Evolutionary conservation across 2,113 vertebrate species (phyloP), one percentile per base, ranked within the genome.

Genomic region (Psittacula cyanocephala): DNA sequence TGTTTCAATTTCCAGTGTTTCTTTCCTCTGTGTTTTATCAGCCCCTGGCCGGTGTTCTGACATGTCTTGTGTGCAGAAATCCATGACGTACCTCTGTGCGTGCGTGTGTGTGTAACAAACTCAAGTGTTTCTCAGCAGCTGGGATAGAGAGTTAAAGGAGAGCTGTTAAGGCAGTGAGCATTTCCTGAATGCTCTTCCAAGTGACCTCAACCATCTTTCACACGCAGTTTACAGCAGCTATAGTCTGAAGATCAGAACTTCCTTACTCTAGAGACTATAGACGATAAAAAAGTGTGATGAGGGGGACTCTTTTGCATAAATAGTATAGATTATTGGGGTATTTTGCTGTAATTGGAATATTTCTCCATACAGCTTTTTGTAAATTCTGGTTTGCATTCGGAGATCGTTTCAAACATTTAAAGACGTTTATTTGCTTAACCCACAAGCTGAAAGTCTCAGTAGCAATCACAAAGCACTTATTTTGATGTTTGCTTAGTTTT

Each of bases 1-100:
- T 99, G 98, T 81, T 98, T 99, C 31, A 96, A 98, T 97, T 99
- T 98, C 98, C 98, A 98, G 63, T 98, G 98, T 96, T 99, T 99
- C 95, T 96, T 99, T 99, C 95, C 98, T 98, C 94, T 98, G 98
- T 98, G 98, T 98, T 97, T 98, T 98, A 33, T 98, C 97, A 93
- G 98, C 98, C 60, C 98, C 97, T 3, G 98, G 98, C 89, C 97
- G 90, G 80, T 98, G 97, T 22, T 97, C 97, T 59, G 97, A 92
- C 81, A 97, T 95, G 8, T 94, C 81, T 57, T 97, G 97, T n/a
- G 96, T 97, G 65, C 91, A 97, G 92, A 98, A 97, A 92, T 99
- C 98, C 70, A 93, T 97, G 43, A 96, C 91, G 88, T 96, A 46
- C 28, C 52, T 81, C 24, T 17, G 97, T 94, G 98, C 98, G 88